Evolutionary conservation across 1,140 invertebrate genomes (phyloP).

Genomic region (Eumeta japonica): DNA sequence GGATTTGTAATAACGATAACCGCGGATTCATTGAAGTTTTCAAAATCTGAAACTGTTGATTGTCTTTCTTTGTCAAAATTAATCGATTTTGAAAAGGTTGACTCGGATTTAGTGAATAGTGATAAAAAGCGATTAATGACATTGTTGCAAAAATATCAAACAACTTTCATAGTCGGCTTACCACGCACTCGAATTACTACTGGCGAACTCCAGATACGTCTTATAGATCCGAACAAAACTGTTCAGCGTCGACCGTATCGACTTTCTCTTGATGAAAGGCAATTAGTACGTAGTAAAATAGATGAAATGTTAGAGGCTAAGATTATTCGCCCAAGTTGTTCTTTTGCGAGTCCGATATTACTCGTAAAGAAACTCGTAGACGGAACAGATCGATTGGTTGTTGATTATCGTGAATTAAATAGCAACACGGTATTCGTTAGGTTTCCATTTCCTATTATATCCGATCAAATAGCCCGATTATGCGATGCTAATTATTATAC

Average conservation of each 20-base stretch:
- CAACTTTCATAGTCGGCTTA: background rate
- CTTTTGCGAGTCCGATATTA: slow-evolving; percentile 13
- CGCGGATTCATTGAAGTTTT: background rate
- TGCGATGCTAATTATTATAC: slow-evolving; percentile 13
- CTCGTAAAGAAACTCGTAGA: slow-evolving; percentile 17
- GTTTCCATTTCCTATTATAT: slow-evolving; percentile 54
- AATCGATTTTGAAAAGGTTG: background rate
- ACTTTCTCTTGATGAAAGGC: slow-evolving; percentile 3
- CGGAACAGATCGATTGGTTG: slow-evolving; percentile 9
- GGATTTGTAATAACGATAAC: background rate
- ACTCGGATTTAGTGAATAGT: background rate
- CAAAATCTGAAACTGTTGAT: background rate
- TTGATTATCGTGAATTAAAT: no score
- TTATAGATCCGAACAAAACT: slow-evolving; percentile 5
- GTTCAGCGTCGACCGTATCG: slow-evolving; percentile 10
- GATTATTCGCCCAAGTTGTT: slow-evolving; percentile 9
- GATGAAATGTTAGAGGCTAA: slow-evolving; percentile 5
- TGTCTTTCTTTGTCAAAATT: background rate
- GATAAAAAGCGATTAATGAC: background rate
- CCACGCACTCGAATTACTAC: background rate
- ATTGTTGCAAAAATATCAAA: background rate
- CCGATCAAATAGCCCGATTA: slow-evolving; percentile 39
- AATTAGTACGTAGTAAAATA: slow-evolving; percentile 8
- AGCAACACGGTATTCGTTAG: slow-evolving; percentile 35
- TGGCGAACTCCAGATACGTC: background rate